phyloP scores from a whole-genome alignment of 2,888 invertebrate genomes.

The Ochropacha duplaris region DNA sequence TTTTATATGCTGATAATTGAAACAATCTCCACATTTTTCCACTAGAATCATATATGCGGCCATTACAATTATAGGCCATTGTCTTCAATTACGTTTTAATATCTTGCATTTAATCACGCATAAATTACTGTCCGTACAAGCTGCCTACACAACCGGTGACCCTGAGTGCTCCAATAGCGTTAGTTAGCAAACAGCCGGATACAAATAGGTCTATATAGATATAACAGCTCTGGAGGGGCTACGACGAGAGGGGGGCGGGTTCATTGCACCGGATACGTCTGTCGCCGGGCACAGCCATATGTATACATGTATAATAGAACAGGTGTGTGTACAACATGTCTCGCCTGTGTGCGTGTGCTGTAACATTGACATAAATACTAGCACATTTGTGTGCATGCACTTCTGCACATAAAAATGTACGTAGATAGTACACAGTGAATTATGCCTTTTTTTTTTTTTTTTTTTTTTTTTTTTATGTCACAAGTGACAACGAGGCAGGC shows the following conservation, averaged over 20 bases:
- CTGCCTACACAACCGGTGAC: constrained; percentile 45
- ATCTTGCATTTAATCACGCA: constrained; percentile 7
- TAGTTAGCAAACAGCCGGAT: constrained; percentile 54
- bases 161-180: constrained; percentile 52
- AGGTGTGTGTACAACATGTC: constrained; percentile 54
- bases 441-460: too few relatives aligned
- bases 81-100: constrained; percentile 1
- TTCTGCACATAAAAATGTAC: constrained; percentile 8
- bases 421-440: constrained; percentile 38
- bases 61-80: background rate
- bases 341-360: constrained; percentile 50
- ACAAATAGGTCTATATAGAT: constrained; percentile 43
- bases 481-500: too few relatives aligned
- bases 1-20: background rate
- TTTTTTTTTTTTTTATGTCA: too few relatives aligned
- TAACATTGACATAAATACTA: constrained; percentile 81
- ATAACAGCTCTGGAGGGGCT: constrained; percentile 40
- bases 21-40: background rate
- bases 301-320: constrained; percentile 56
- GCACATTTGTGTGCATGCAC: constrained; percentile 48
- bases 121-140: constrained; percentile 21
- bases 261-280: constrained; percentile 81
- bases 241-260: constrained; percentile 53
- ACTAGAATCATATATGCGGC: background rate
- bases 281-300: constrained; percentile 59